Evolutionary conservation across 1,140 invertebrate species (phyloP), one percentile per base, ranked within the genome.

Genomic region (Brachionus manjavacas): DNA sequence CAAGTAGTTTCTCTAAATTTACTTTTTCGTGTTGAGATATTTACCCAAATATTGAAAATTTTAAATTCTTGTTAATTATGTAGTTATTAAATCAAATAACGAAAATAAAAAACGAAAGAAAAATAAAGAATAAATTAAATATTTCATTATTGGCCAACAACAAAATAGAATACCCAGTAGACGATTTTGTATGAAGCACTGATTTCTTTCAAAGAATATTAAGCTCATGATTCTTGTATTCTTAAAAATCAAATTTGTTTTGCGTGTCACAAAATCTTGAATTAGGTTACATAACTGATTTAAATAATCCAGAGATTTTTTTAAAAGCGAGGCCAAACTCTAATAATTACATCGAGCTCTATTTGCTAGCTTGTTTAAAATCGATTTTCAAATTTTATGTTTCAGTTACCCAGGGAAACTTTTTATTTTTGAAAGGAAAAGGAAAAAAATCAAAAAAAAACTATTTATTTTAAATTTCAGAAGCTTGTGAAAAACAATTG

Each of bases 1-100:
- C 35, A 72, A 72, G 68, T 72, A 46, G 68, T 72, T 72, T 72
- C 41, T 72, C 16, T 72, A 16, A 41, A 68, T 68, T 68, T 68
- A 60, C 52, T 60, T 60, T 60, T 60, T 60, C 52, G 52, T 68
- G 66, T 68, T 31, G 31, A 68, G 31, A 68, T 72, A 41, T 72
- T 72, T 41, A 72, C 31, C 41, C 16, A 72, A 41, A 72, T 72
- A 72, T 72, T 72, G 68, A 68, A 68, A 31, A 23, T 39, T 31
- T 20, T 7, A 72, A 72, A 41, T 41, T 41, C 31, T 72, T 72
- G 68, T 46, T 72, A 72, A 72, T 72, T 72, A 72, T 72, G 68
- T 72, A 11, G 39, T 72, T 72, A 39, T 68, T 68, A 68, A 31
- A 31, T 31, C 25, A 31, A 31, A 68, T 31, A 72, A 41, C 31